Evolutionary conservation across 1,140 invertebrate genomes (phyloP).

Genomic region (Halotydeus destructor): DNA sequence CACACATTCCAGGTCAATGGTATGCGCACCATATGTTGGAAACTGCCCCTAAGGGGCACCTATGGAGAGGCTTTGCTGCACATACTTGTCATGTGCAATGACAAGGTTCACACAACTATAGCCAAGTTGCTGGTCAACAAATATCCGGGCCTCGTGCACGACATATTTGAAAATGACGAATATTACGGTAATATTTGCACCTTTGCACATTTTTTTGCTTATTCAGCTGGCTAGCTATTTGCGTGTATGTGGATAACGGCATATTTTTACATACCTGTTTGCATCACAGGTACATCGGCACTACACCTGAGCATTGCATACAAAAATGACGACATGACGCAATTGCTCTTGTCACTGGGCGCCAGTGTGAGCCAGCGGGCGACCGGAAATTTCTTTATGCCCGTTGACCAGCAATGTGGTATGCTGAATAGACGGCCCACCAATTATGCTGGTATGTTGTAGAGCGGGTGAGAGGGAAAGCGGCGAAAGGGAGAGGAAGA

Average conservation of each 20-base stretch:
- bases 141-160: slow-evolving; percentile 71
- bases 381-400: slow-evolving; percentile 43
- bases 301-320: slow-evolving; percentile 90
- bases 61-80: slow-evolving; percentile 84
- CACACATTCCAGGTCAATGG: too few species aligned
- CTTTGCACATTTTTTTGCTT: neutral
- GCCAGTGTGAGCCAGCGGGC: slow-evolving; percentile 78
- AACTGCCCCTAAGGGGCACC: slow-evolving; percentile 82
- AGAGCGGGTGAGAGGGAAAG: too few species aligned
- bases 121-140: slow-evolving; percentile 69
- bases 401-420: slow-evolving; percentile 27
- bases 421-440: neutral
- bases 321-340: slow-evolving; percentile 82
- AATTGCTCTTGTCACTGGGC: slow-evolving; percentile 68
- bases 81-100: slow-evolving; percentile 83
- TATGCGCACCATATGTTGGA: slow-evolving; percentile 78
- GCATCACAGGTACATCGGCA: neutral
- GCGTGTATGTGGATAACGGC: neutral
- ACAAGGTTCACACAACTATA: slow-evolving; percentile 55
- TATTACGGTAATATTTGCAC: slow-evolving; percentile 50
- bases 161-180: slow-evolving; percentile 91
- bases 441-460: neutral
- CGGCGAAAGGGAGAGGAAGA: too few species aligned
- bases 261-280: neutral
- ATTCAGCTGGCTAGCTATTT: too few species aligned